Base-by-base conservation (phyloP, 2,888 invertebrate genomes). In the Limnephilus marmoratus region DNA sequence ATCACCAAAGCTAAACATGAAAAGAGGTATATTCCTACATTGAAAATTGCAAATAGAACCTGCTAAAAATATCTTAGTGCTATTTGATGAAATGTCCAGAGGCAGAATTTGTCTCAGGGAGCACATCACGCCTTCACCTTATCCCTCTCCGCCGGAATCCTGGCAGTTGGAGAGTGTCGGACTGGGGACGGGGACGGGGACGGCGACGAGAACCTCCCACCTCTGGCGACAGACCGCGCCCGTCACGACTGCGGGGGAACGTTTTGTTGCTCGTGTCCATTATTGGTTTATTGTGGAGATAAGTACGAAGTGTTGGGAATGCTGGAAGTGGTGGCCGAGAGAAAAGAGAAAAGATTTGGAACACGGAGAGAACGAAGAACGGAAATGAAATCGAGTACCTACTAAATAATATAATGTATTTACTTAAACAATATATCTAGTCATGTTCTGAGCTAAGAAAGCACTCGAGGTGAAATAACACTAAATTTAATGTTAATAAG, bases 201-300 rank as follows among this genome's bases (percentile, higher is more conserved):
- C 37, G 37, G 37, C 24, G 18, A 68, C 18, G 68, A 18, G 18
- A 0, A 5, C 68, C 68, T 9, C 68, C 68, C 68, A 68, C 68
- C 9, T 18, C 18, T 24, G 5, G 24, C 68, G 68, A 68, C 68
- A 68, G 7, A 68, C 68, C 68, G 68, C 24, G 68, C 68, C 68
- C 68, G 68, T 68, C 68, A 68, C 68, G 68, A 68, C 68, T 24
- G 24, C 68, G 68, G n/a, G 68, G 24, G 5, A n/a, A 68, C 68
- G 68, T 68, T 68, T 68, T 68, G 68, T 68, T 68, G 68, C 68
- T 68, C 68, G n/a, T 68, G 68, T 68, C 68, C 68, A 68, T 68
- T 68, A 68, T 68, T 68, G 68, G 68, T 68, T 68, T 68, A 68
- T 68, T 68, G 68, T 68, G 68, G 68, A 68, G 68, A 68, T 68